These are phyloP conservation scores for Chromis chromis DNA, from an alignment of 2,797 vertebrate species.

Conservation along the genomic window DNA sequence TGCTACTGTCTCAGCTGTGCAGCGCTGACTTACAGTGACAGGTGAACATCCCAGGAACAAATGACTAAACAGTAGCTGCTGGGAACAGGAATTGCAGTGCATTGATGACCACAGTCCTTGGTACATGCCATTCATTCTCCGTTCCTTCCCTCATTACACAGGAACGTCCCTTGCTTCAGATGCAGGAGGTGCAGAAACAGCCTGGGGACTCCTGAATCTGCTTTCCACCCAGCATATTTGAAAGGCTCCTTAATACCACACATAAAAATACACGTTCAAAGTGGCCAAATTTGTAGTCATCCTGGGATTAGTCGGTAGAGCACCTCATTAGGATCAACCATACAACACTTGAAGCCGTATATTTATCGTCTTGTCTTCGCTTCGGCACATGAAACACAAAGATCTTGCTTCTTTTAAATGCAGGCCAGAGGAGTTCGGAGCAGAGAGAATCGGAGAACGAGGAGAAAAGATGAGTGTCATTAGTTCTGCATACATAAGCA, in stretches of 20 bases:
- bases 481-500: slow-evolving; percentile 68
- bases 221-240: slow-evolving; percentile 13
- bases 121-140: not conserved
- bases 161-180: not conserved
- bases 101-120: not conserved
- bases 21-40: slow-evolving; percentile 34
- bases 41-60: slow-evolving; percentile 40
- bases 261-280: slow-evolving; percentile 5
- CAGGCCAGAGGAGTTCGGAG: slow-evolving; percentile 44
- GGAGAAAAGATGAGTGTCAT: slow-evolving; percentile 47
- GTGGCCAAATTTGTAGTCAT: not conserved
- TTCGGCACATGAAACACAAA: slow-evolving; percentile 12
- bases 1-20: slow-evolving; percentile 32
- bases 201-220: not conserved
- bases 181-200: not conserved
- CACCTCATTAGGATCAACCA: not conserved
- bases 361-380: not conserved
- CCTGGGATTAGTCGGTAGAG: not conserved
- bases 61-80: slow-evolving; percentile 41
- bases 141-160: not conserved
- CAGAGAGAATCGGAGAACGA: slow-evolving; percentile 22
- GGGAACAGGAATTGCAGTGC: slow-evolving; percentile 5
- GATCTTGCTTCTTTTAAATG: slow-evolving; percentile 48
- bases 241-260: slow-evolving; percentile 1
- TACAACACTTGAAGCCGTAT: not conserved